Conservation (phyloP, 2,113 vertebrate species). For the Poeciliopsis occidentalis region DNA sequence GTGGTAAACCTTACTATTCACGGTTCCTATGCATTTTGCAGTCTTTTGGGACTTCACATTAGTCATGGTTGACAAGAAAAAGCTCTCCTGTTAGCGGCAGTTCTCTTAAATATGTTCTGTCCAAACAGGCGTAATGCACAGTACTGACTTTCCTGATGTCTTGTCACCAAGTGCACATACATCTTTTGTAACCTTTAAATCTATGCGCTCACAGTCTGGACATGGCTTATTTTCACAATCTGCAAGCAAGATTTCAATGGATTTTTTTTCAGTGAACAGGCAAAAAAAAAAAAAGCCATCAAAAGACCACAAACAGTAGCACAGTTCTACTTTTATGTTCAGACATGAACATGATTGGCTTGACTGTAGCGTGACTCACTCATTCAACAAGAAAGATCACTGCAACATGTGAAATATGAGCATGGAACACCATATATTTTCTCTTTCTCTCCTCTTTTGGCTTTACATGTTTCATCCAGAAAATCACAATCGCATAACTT, state of each 20-base stretch:
- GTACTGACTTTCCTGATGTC: constrained; percentile 25
- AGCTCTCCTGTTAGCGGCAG: constrained; percentile 46
- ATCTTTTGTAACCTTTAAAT: constrained; percentile 15
- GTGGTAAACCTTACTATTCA: constrained; percentile 45
- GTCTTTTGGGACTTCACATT: constrained; percentile 63
- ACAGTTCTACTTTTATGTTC: constrained; percentile 38
- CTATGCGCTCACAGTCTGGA: not conserved
- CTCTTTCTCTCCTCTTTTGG: not conserved
- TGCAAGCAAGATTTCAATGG: constrained; percentile 3
- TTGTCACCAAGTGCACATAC: constrained; percentile 24
- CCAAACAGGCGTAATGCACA: constrained; percentile 41
- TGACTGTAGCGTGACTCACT: constrained; percentile 30
- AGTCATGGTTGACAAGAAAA: constrained; percentile 63
- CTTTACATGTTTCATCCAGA: constrained; percentile 1
- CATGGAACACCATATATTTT: constrained; percentile 27
- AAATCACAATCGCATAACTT: not conserved
- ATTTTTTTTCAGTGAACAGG: constrained; percentile 23
- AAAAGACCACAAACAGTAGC: constrained; percentile 37
- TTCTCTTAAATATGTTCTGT: constrained; percentile 34
- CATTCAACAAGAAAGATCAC: constrained; percentile 22
- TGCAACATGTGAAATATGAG: constrained; percentile 37
- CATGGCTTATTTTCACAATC: constrained; percentile 4
- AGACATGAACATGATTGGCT: constrained; percentile 37
- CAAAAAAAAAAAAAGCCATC: constrained; percentile 42
- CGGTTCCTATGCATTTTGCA: constrained; percentile 56